These are phyloP conservation scores for Lamellibrachia columna DNA, from an alignment of 2,888 invertebrate species.

Conservation along the genomic window DNA sequence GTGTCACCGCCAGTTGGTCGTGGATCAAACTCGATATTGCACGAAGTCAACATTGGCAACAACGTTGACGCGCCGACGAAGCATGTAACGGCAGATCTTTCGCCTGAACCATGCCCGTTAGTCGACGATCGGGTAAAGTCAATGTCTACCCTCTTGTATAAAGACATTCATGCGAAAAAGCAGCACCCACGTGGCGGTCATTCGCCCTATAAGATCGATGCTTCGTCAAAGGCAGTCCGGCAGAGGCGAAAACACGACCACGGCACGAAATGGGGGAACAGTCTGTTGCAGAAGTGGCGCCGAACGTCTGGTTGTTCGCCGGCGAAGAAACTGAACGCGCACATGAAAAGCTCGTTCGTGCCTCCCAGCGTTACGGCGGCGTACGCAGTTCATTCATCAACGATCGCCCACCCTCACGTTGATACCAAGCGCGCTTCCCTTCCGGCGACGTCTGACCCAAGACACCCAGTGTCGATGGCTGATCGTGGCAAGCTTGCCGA, in stretches of 20 bases:
- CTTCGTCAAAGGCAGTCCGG: neutral
- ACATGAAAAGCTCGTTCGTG: neutral
- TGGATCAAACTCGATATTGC: neutral
- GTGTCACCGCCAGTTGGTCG: neutral
- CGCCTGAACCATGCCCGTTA: neutral
- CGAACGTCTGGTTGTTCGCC: neutral
- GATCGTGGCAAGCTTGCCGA: neutral
- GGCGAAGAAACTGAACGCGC: neutral
- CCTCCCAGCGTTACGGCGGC: neutral
- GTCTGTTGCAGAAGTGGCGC: neutral
- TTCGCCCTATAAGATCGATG: neutral
- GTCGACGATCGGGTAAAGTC: neutral
- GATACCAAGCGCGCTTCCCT: neutral
- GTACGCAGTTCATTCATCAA: neutral
- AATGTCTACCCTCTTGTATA: neutral
- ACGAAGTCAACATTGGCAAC: neutral
- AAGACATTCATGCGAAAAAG: neutral
- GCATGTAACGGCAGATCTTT: neutral
- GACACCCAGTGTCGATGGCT: neutral
- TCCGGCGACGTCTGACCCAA: conserved; percentile 4
- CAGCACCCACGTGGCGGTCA: neutral
- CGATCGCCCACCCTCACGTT: neutral
- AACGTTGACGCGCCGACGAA: neutral
- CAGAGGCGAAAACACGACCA: neutral
- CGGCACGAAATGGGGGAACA: neutral